Base-by-base conservation (phyloP, 1,140 invertebrate genomes). In the Telenomus remus region DNA sequence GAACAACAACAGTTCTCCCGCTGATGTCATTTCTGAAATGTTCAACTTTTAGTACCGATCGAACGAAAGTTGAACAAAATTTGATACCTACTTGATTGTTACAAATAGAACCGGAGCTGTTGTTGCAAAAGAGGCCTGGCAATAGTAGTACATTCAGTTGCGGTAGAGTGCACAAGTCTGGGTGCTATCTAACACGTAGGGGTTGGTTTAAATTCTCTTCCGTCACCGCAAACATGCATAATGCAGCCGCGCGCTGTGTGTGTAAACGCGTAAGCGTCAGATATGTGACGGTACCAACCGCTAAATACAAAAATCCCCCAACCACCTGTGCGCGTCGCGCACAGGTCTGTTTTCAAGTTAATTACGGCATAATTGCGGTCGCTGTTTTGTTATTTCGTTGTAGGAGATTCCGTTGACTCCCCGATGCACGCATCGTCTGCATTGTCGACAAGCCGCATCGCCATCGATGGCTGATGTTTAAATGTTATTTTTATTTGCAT, bases 341-440 rank as follows among this genome's bases (percentile, higher is more conserved):
- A 53, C 75, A 49, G 72, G 68, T 73, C 75, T 73, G 63, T 78
- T 86, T 78, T 79, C 84, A 80, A 87, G 83, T 88, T 88, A 88
- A 88, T 88, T 88, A 87, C 84, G 80, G 79, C 86, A 87, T 88
- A 87, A 88, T 88, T 88, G 86, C 82, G 83, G 86, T 87, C 84
- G 82, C 84, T 83, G 84, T 88, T 88, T 86, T 86, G 86, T 85
- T 86, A 82, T 84, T 86, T 64, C 74, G 61, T 53, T 47, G 59
- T 63, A 70, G 61, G 49, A 60, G 69, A 27, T 60, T 27, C 19
- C 19, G 19, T 1, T 6, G 6, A 1, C 19, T 6, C 19, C 19
- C 19, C 19, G 19, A 6, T 27, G 19, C 19, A 6, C 1, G 19
- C 19, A 27, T 27, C 19, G 19, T 27, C 19, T 1, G 19, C 19